Evolutionary conservation across 2,113 vertebrate species (phyloP).

Genomic region (Abramis brama): DNA sequence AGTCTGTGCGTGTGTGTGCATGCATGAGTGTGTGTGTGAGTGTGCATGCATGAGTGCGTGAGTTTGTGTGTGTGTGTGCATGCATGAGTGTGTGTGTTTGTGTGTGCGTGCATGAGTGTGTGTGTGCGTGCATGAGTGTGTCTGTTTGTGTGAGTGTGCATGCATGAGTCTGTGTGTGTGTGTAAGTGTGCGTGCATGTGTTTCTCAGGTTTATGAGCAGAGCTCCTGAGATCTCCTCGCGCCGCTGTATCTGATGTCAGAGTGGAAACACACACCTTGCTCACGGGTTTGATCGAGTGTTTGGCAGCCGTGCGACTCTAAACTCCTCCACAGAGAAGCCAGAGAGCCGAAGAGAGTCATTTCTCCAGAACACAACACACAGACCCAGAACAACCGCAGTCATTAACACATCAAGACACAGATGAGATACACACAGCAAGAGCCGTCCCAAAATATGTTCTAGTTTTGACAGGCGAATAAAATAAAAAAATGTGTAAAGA

Average conservation of each 20-base stretch:
- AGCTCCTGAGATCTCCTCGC: neutral
- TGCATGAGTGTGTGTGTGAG: no score
- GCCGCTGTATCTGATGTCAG: neutral
- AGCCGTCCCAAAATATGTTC: neutral
- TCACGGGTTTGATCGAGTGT: neutral
- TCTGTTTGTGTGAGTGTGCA: neutral
- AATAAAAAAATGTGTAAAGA: no score
- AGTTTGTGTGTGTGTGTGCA: neutral
- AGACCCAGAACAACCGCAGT: neutral
- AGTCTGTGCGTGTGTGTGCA: neutral
- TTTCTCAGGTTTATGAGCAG: slow-evolving; percentile 1
- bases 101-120: neutral
- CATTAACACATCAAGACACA: no score
- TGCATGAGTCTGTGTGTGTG: neutral
- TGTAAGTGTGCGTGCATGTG: neutral
- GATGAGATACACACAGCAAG: no score
- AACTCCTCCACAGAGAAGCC: neutral
- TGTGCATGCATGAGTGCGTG: neutral
- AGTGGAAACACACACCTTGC: neutral
- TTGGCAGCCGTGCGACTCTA: neutral
- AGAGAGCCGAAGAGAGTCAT: neutral
- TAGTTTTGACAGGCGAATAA: neutral
- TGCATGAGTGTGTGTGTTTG: neutral
- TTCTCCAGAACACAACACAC: neutral
- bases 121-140: no score